Conservation (phyloP, 2,797 vertebrate species). For the Gallinago stenura region DNA sequence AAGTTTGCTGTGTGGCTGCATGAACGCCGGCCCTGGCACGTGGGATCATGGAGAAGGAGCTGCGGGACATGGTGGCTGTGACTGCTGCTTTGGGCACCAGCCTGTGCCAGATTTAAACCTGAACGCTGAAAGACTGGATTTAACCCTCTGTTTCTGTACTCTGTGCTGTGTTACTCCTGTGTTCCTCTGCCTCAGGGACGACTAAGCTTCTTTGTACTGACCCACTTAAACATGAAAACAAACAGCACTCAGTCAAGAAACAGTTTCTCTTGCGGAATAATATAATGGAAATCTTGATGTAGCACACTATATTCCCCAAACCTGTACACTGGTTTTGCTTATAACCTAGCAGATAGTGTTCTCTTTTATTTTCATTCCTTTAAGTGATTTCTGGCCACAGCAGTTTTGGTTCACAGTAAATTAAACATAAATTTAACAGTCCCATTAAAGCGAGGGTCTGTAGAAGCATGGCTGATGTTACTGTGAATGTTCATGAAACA, state of each 20-base stretch:
- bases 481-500: background rate
- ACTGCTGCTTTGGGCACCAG: background rate
- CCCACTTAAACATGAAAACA: background rate
- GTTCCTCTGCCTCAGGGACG: background rate
- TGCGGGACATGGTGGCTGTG: background rate
- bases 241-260: background rate
- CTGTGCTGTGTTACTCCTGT: rapidly evolving
- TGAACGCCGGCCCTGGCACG: rapidly evolving
- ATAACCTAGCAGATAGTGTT: background rate
- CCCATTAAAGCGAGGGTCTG: background rate
- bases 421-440: background rate
- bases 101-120: background rate
- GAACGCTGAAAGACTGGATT: background rate
- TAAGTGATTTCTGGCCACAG: background rate
- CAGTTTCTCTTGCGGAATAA: background rate
- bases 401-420: background rate
- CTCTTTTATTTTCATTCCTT: background rate
- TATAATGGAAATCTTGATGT: background rate
- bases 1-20: background rate
- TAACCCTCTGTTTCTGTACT: background rate
- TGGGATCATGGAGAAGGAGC: rapidly evolving
- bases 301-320: background rate
- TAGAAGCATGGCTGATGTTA: background rate
- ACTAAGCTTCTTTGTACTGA: background rate
- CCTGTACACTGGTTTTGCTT: background rate